Evolutionary conservation across 2,888 invertebrate species (phyloP).

Genomic region (Cremastinae sp.): DNA sequence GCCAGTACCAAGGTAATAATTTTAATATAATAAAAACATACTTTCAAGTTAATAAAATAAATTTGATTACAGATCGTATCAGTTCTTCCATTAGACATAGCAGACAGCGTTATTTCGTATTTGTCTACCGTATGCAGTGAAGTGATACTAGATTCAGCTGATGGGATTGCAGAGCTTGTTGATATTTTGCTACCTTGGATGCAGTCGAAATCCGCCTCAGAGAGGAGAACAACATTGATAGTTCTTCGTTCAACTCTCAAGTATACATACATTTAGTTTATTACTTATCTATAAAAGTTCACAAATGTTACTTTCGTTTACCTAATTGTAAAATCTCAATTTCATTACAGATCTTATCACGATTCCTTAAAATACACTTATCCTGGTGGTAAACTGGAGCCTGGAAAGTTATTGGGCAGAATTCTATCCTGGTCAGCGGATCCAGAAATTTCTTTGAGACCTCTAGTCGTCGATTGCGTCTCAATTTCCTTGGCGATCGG

Average conservation of each 20-base stretch:
- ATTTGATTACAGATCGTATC: slow-evolving; percentile 64
- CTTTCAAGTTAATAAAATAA: background rate
- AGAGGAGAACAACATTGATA: slow-evolving; percentile 70
- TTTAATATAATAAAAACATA: background rate
- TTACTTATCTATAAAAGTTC: background rate
- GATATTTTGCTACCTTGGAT: slow-evolving; percentile 76
- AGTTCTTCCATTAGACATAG: slow-evolving; percentile 67
- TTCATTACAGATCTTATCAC: slow-evolving; percentile 70
- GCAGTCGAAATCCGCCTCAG: slow-evolving; percentile 72
- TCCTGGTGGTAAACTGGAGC: slow-evolving; percentile 75
- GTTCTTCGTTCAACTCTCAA: slow-evolving; percentile 71
- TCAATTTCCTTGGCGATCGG: slow-evolving; percentile 72
- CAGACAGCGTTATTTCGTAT: slow-evolving; percentile 67
- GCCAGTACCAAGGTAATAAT: slow-evolving; percentile 70
- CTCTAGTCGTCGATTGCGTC: slow-evolving; percentile 73
- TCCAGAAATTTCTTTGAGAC: slow-evolving; percentile 69
- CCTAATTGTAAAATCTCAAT: background rate
- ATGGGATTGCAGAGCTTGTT: slow-evolving; percentile 72
- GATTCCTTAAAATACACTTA: slow-evolving; percentile 75
- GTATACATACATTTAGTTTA: slow-evolving; percentile 55
- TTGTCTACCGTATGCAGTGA: slow-evolving; percentile 72
- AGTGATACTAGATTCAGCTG: slow-evolving; percentile 72
- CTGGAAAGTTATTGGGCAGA: slow-evolving; percentile 73
- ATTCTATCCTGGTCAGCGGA: slow-evolving; percentile 75
- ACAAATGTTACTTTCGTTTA: background rate